Evolutionary conservation across 1,140 invertebrate species (phyloP), one percentile per base, ranked within the genome.

Genomic region (Brachionus manjavacas): DNA sequence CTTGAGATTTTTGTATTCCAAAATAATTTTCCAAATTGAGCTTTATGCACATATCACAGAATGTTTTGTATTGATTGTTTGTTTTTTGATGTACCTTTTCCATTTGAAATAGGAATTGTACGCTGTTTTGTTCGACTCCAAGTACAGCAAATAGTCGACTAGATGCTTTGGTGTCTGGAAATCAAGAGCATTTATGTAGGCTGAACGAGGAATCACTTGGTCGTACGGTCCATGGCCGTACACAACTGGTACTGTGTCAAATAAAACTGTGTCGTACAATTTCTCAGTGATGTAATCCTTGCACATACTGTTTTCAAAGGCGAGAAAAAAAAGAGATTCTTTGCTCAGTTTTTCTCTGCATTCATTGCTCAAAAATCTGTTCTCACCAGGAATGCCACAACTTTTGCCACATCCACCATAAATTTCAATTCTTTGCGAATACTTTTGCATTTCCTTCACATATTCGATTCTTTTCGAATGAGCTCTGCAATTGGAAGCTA

Each of bases 271-370:
- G 31, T 85, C 43, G 49, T 86, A 87, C 49, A 87, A 86, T 39
- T 87, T 87, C 66, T 88, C 87, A 0, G 86, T 87, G 4, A 88
- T 84, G 76, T 87, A 88, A 14, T 87, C 86, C 49, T 85, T 70
- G 64, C 87, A 88, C 12, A 86, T 68, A 20, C 86, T 86, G 66
- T 87, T 87, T 83, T 88, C 87, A 72, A 88, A 88, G 2, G 87
- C 84, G 35, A 88, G 60, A 81, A 87, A 86, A 74, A 87, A 88
- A 85, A 87, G 87, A 70, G 87, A 88, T n/a, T 76, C 64, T 16
- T 85, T 70, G 25, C 72, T 76, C 11, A 85, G 25, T 39, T 70
- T 80, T 28, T 74, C 31, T n/a, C 74, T 23, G 74, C 85, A 85
- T 25, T 41, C 9, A 14, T 49, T 78, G 25, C 43, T 78, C n/a